Conservation (phyloP, 2,888 invertebrate species). For the Drosophila neutralis region DNA sequence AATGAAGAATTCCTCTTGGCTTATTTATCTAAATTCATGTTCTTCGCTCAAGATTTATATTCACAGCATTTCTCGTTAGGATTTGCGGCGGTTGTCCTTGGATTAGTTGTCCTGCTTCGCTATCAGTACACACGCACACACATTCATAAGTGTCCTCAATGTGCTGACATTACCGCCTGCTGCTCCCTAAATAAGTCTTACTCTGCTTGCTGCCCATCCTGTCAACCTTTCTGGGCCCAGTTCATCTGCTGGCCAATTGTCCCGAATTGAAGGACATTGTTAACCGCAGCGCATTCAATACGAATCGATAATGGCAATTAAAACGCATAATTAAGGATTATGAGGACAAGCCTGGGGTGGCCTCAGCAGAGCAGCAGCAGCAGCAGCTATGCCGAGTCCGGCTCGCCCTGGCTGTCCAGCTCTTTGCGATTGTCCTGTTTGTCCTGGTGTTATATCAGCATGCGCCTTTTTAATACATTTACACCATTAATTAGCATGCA, state of each 20-base stretch:
- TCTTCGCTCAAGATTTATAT: background rate
- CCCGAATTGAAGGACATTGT: slow-evolving; percentile 50
- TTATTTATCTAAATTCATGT: background rate
- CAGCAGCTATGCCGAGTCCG: background rate
- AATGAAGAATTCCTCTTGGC: background rate
- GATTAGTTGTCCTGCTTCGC: slow-evolving; percentile 18
- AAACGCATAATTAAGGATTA: slow-evolving; percentile 70
- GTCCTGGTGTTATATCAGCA: slow-evolving; percentile 26
- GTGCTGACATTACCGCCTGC: slow-evolving; percentile 40
- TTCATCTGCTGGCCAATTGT: background rate
- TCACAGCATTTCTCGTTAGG: background rate
- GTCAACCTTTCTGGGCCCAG: slow-evolving; percentile 16
- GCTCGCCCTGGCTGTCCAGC: slow-evolving; percentile 3
- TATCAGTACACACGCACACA: background rate
- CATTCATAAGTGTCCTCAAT: background rate
- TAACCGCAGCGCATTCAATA: slow-evolving; percentile 55
- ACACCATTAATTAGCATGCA: slow-evolving; percentile 79
- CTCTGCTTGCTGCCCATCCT: background rate
- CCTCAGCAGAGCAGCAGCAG: slow-evolving; percentile 3
- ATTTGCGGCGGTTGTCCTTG: slow-evolving; percentile 10
- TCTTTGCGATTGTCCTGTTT: slow-evolving; percentile 18
- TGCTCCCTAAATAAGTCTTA: slow-evolving; percentile 7
- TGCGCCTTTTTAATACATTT: slow-evolving; percentile 56
- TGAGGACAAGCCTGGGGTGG: slow-evolving; percentile 25
- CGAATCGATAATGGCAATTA: slow-evolving; percentile 70